Base-by-base conservation (phyloP, 2,797 vertebrate genomes). In the Hyperoplus lanceolatus region DNA sequence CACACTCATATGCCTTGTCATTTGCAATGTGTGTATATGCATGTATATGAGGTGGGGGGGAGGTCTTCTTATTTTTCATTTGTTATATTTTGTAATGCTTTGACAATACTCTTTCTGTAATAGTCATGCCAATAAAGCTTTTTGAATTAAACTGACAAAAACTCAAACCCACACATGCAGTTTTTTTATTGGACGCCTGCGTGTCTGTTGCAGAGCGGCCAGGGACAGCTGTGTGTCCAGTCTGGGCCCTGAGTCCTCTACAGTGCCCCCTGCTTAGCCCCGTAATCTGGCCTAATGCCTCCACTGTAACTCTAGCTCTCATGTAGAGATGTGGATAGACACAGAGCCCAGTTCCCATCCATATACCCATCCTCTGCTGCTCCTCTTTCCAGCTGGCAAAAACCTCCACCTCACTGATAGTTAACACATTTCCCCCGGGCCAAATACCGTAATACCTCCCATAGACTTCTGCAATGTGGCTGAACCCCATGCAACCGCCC, bases 121-220 rank as follows among this genome's bases (percentile, higher is more conserved):
- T 29, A 29, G 29, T 29, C 29, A 29, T 29, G 29, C 29, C 29
- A 29, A 29, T 29, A 29, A 29, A 29, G 29, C 29, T 29, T 29
- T 29, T 29, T 29, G 29, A 29, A 29, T 29, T 29, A 29, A 29
- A 29, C 29, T 80, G 81, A 78, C 48, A 70, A 74, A 72, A 72
- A 75, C 74, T 87, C 77, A 89, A 67, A 89, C 82, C 86, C 85
- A 68, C 75, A 69, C 77, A 59, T 75, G 69, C 51, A 78, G 86
- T 93, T 90, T 29, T 29, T 29, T 78, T 86, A 89, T 85, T 89
- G 94, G 95, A 95, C 15, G 90, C 94, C 96, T 82, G 85, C 77
- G 90, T 92, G 95, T 95, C 94, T 96, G 70, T 87, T 85, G 87
- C 73, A 68, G 83, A 88, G 66, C 51, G 18, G 77, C 80, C 80